Evolutionary conservation across 2,113 vertebrate species (phyloP), one percentile per base, ranked within the genome.

Genomic region (Ceyx cyanopectus): DNA sequence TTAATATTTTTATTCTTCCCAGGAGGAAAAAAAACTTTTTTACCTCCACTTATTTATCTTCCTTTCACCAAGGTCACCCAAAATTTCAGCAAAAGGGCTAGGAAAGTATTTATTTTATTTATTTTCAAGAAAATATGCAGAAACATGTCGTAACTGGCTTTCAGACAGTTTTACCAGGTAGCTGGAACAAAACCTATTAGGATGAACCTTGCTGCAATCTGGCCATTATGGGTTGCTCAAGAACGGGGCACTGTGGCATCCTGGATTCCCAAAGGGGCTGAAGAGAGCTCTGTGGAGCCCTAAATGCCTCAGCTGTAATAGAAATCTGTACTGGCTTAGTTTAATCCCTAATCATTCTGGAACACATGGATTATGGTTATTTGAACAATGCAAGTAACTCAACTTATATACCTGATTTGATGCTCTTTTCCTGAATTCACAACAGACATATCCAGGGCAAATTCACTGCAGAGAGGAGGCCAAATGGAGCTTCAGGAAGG

Each of bases 171-270:
- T 88, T 67, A 17, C 10, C 5, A 29, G 7, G 12, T 51, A 88
- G 12, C 14, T 3, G 4, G 12, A 83, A 18, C 12, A 72, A 37
- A n/a, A 67, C 10, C 18, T 72, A 67, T 5, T 43, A 63, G 9
- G 26, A 50, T 41, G 21, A 67, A 8, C 7, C 34, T 87, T 27
- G 37, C 14, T 43, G 26, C 18, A 41, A 22, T 40, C 18, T 72
- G 27, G 8, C 11, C 41, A 40, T 12, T 32, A 18, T 0, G 1
- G 53, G 6, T 51, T 63, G 24, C 23, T 17, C 0, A 4, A 37
- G 30, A 18, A 68, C 8, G 10, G 9, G 8, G 6, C 10, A 30
- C 1, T 0, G 3, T 14, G 18, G 6, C 30, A 62, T 18, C 11
- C 2, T 0, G 1, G 14, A 4, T 12, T 74, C 15, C 65, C 2